These are phyloP conservation scores for Spermophilus dauricus DNA, from an alignment of 2,113 vertebrate genomes.

Conservation along the genomic window DNA sequence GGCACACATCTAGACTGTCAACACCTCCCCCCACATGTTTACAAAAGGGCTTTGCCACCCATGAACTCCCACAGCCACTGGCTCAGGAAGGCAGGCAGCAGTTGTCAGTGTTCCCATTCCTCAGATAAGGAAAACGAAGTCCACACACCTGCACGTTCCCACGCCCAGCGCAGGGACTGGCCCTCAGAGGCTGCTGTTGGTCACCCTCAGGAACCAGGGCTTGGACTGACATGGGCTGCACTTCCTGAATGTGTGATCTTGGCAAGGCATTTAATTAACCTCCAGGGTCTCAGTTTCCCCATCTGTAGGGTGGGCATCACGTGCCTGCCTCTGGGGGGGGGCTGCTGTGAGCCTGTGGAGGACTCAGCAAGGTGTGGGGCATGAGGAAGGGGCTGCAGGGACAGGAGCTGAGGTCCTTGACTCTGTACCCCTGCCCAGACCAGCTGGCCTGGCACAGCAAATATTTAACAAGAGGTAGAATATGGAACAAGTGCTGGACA, in stretches of 20 bases:
- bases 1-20: background rate
- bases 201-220: background rate
- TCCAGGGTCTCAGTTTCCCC: background rate
- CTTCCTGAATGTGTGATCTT: slow-evolving; percentile 29
- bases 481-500: too few relatives aligned
- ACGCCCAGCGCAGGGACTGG: background rate
- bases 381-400: background rate
- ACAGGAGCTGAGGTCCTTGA: background rate
- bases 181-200: background rate
- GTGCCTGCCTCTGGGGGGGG: accelerated
- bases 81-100: background rate
- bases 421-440: background rate
- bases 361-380: background rate
- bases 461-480: background rate
- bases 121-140: background rate
- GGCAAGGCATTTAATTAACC: background rate
- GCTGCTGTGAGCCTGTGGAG: background rate
- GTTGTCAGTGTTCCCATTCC: background rate
- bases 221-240: background rate
- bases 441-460: background rate
- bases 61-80: background rate
- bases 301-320: background rate
- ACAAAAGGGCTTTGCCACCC: background rate
- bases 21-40: background rate
- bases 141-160: background rate